Conservation (phyloP, 2,888 invertebrate genomes). For the Andrena marginata region DNA sequence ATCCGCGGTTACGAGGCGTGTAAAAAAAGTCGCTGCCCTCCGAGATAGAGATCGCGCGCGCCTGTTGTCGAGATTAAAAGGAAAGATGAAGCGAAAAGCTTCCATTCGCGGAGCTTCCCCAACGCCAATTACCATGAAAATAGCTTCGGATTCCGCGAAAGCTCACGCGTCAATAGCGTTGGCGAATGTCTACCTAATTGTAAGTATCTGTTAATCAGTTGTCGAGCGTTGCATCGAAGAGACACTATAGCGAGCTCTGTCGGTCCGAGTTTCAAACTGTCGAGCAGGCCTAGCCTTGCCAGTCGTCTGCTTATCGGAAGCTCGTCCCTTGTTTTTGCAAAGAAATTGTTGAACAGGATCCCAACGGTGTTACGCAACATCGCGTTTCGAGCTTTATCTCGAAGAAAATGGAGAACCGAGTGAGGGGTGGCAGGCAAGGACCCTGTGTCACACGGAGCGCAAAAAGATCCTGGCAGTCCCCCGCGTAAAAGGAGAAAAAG, state of each 20-base stretch:
- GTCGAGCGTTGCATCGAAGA: no score
- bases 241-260: no score
- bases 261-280: no score
- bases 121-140: slow-evolving; percentile 7
- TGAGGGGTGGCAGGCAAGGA: background rate
- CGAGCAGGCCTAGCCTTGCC: no score
- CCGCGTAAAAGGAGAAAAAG: slow-evolving; percentile 8
- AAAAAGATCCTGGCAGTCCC: slow-evolving; percentile 30
- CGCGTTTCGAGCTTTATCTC: background rate
- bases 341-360: slow-evolving; percentile 1
- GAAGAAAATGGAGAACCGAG: slow-evolving; percentile 21
- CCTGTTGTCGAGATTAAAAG: background rate
- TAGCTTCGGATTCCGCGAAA: background rate
- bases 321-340: background rate
- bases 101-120: background rate
- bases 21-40: slow-evolving; percentile 40
- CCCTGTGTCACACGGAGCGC: slow-evolving; percentile 23
- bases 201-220: background rate
- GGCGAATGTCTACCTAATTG: background rate
- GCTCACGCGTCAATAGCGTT: background rate
- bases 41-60: slow-evolving; percentile 21
- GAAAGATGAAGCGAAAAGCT: slow-evolving; percentile 23
- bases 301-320: no score
- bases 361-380: slow-evolving; percentile 9
- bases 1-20: slow-evolving; percentile 62